Conservation (phyloP, 2,113 vertebrate species). For the Scophthalmus maximus region DNA sequence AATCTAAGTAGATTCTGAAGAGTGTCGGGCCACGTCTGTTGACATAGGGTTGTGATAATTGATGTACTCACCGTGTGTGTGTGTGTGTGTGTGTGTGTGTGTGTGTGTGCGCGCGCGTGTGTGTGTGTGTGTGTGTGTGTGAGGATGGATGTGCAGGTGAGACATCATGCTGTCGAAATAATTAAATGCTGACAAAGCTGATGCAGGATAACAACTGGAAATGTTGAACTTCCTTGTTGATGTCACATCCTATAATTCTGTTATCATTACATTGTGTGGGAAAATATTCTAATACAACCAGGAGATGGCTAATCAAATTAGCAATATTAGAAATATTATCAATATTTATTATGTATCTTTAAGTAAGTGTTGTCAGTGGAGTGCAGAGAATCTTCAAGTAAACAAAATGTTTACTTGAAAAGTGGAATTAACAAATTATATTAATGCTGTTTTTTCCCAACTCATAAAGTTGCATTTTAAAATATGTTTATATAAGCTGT, state of each 20-base stretch:
- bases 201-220: conserved; percentile 53
- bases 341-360: not conserved
- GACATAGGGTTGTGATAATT: too few relatives aligned
- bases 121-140: not conserved
- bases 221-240: conserved; percentile 60
- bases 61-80: not conserved
- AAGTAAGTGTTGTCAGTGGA: too few relatives aligned
- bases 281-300: conserved; percentile 17
- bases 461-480: not conserved
- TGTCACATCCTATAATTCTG: conserved; percentile 63
- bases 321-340: conserved; percentile 24
- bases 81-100: not conserved
- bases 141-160: not conserved
- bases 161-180: conserved; percentile 10
- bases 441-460: not conserved
- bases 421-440: not conserved
- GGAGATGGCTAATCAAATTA: conserved; percentile 18
- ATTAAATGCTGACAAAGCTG: conserved; percentile 55
- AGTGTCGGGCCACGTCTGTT: too few relatives aligned
- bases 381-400: too few relatives aligned
- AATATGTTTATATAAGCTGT: not conserved
- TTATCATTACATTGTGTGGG: conserved; percentile 36
- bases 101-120: too few relatives aligned
- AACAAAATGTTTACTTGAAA: not conserved
- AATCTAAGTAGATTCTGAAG: not conserved